Conservation (phyloP, 1,140 invertebrate species). For the Gonatopus flavifemur region DNA sequence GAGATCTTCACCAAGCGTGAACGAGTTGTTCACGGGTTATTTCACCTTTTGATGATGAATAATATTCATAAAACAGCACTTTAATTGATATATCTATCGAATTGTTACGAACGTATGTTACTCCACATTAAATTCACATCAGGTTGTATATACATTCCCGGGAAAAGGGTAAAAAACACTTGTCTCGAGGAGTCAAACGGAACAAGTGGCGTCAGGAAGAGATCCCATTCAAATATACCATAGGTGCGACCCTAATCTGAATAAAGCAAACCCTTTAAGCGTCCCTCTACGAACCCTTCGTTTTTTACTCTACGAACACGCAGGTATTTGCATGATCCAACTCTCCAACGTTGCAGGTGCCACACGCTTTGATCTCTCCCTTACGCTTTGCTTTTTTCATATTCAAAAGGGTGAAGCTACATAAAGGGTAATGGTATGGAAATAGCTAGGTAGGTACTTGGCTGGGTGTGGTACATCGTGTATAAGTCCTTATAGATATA, state of each 20-base stretch:
- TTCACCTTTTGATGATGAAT: too few relatives aligned
- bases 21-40: too few relatives aligned
- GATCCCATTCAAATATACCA: constrained; percentile 33
- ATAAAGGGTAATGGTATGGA: constrained; percentile 33
- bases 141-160: constrained; percentile 13
- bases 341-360: constrained; percentile 30
- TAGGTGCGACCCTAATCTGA: constrained; percentile 49
- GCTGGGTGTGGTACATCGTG: constrained; percentile 16
- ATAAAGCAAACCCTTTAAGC: constrained; percentile 44
- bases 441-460: constrained; percentile 31
- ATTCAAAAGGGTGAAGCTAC: constrained; percentile 32
- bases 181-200: constrained; percentile 32
- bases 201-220: constrained; percentile 33
- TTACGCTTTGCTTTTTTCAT: constrained; percentile 27
- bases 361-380: constrained; percentile 29
- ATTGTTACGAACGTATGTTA: too few relatives aligned
- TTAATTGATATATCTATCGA: too few relatives aligned
- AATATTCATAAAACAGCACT: too few relatives aligned
- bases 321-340: constrained; percentile 47
- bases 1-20: too few relatives aligned
- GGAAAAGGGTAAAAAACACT: constrained; percentile 32
- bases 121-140: too few relatives aligned
- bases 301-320: constrained; percentile 49
- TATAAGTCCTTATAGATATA: too few relatives aligned
- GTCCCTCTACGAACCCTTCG: constrained; percentile 22